A percentile compares a stretch with the other conserved stretches of the same genome.
Evolutionary conservation across 2,888 invertebrate species (phyloP).

Genomic region (Neoitamus cyanurus): DNA sequence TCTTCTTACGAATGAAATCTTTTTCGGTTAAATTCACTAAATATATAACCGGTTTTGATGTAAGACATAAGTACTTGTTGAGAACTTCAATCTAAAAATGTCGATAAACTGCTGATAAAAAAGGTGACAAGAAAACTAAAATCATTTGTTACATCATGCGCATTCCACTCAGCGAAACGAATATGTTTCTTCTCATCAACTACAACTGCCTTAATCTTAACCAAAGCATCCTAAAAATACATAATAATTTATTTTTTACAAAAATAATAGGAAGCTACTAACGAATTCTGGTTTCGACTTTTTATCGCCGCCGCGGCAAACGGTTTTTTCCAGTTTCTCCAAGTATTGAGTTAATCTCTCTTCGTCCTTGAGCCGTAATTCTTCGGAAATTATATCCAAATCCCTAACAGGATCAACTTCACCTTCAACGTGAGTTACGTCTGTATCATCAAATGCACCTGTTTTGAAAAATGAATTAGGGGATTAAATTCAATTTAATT

Average conservation of each 20-base stretch:
- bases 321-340: constrained; percentile 87
- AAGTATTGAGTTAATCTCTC: constrained; percentile 85
- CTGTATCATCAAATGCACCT: constrained; percentile 98
- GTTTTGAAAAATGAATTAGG: not conserved
- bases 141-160: constrained; percentile 80
- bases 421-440: constrained; percentile 98
- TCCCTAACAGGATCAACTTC: constrained; percentile 98
- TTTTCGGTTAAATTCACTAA: constrained; percentile 97
- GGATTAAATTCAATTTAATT: not conserved
- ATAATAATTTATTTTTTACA: constrained; percentile 49
- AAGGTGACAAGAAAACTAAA: constrained; percentile 15
- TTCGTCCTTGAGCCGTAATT: constrained; percentile 93
- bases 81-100: constrained; percentile 89
- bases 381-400: constrained; percentile 95
- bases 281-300: constrained; percentile 96
- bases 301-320: constrained; percentile 89
- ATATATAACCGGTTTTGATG: constrained; percentile 97
- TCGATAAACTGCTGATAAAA: not conserved
- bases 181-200: constrained; percentile 93
- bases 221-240: constrained; percentile 80
- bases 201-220: constrained; percentile 85
- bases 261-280: constrained; percentile 63
- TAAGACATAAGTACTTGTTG: constrained; percentile 96
- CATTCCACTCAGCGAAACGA: constrained; percentile 93
- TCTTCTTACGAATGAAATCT: constrained; percentile 98